A percentile compares a stretch with the other conserved stretches of the same genome.
Conservation (phyloP, 2,888 invertebrate genomes). For the Stenolophus ochropezus region DNA sequence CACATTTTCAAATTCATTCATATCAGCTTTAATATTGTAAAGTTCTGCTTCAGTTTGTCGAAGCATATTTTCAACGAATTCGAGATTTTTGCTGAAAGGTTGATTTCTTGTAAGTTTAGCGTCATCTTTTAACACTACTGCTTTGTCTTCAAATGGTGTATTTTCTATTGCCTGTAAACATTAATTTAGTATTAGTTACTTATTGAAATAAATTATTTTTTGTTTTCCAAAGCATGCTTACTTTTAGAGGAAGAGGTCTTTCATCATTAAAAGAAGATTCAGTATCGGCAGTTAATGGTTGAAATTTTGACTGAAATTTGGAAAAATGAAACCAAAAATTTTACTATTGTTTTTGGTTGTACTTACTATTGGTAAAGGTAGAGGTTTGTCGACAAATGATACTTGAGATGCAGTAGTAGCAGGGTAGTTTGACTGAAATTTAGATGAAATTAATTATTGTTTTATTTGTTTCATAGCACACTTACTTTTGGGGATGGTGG, state of each 20-base stretch:
- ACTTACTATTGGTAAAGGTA: too few relatives aligned
- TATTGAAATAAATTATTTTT: too few relatives aligned
- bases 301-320: slow-evolving; percentile 22
- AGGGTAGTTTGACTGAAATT: slow-evolving; percentile 10
- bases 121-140: not conserved
- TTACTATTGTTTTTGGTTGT: too few relatives aligned
- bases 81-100: not conserved
- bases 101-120: not conserved
- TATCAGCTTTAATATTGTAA: not conserved
- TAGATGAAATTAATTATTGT: slow-evolving; percentile 7
- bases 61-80: not conserved
- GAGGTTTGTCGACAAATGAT: too few relatives aligned
- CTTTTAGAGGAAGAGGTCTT: too few relatives aligned
- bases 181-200: too few relatives aligned
- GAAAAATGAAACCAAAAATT: slow-evolving; percentile 11
- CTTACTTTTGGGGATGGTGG: not conserved
- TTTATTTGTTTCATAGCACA: not conserved
- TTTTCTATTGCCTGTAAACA: slow-evolving; percentile 1
- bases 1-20: not conserved
- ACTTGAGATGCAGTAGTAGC: not conserved
- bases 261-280: not conserved
- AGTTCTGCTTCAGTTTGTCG: slow-evolving; percentile 6
- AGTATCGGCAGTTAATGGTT: not conserved
- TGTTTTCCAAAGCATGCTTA: too few relatives aligned
- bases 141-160: not conserved